Conservation (phyloP, 2,888 invertebrate genomes). For the Stenurella melanura region DNA sequence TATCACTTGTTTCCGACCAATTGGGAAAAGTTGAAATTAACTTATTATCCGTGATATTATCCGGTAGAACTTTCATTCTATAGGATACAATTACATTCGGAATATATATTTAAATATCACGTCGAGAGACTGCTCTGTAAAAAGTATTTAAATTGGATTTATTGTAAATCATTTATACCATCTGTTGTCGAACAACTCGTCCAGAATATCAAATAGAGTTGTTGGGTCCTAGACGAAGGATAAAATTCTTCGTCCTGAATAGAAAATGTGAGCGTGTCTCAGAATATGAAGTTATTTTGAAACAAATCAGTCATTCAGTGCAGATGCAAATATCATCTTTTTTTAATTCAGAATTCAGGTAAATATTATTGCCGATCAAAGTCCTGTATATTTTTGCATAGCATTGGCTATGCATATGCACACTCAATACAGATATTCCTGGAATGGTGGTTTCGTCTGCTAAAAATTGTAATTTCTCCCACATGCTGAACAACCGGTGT, state of each 20-base stretch:
- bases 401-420: not conserved
- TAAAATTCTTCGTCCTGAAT: not conserved
- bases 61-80: not conserved
- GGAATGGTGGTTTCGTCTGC: too few relatives aligned
- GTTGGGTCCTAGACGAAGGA: not conserved
- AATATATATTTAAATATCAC: not conserved
- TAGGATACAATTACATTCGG: not conserved
- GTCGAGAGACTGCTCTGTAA: not conserved
- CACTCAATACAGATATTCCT: too few relatives aligned
- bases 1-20: too few relatives aligned
- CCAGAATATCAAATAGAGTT: not conserved
- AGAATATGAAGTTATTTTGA: slow-evolving; percentile 14
- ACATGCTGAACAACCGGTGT: too few relatives aligned
- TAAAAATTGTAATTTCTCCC: too few relatives aligned
- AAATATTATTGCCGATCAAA: slow-evolving; percentile 14
- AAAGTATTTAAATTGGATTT: not conserved
- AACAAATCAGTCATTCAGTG: slow-evolving; percentile 11
- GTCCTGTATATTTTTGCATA: slow-evolving; percentile 12
- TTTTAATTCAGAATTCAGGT: not conserved
- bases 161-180: not conserved
- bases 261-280: too few relatives aligned
- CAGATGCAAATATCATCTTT: not conserved
- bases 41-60: not conserved
- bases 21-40: too few relatives aligned
- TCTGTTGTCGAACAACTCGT: not conserved